Percentiles rank a stretch among this genome's conserved stretches.
These are phyloP conservation scores for Thalpophila matura DNA, from an alignment of 2,888 invertebrate species.

Conservation along the genomic window DNA sequence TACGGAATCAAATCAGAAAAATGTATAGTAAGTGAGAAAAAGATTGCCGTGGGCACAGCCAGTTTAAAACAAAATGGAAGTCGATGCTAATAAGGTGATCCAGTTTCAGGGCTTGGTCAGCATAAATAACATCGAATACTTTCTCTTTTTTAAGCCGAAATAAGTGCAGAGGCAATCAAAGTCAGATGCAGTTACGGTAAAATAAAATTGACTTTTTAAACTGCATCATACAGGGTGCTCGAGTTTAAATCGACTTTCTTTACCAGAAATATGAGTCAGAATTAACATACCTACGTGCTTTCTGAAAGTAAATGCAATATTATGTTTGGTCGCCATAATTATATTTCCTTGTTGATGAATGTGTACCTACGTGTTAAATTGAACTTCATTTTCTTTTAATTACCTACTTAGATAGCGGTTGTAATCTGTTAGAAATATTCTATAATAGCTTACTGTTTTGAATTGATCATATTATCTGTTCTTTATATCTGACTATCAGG, in stretches of 20 bases:
- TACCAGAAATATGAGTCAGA: slow-evolving; percentile 25
- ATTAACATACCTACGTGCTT: slow-evolving; percentile 8
- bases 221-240: slow-evolving; percentile 35
- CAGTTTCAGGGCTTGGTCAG: slow-evolving; percentile 23
- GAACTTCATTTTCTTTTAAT: too few species aligned
- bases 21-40: too few species aligned
- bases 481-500: too few species aligned
- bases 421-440: too few species aligned
- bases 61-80: too few species aligned
- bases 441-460: too few species aligned
- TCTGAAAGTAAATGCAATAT: slow-evolving; percentile 15
- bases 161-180: slow-evolving; percentile 19
- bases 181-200: background rate
- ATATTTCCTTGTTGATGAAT: slow-evolving; percentile 14
- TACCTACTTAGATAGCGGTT: too few species aligned
- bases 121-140: slow-evolving; percentile 8
- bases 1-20: too few species aligned
- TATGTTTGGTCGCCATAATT: background rate
- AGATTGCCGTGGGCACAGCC: too few species aligned
- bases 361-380: too few species aligned
- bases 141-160: slow-evolving; percentile 24
- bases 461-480: too few species aligned
- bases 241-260: slow-evolving; percentile 49
- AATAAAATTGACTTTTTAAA: slow-evolving; percentile 15
- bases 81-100: too few species aligned